Percentiles rank a stretch among this genome's conserved stretches.
Conservation (phyloP, 2,888 invertebrate species). For the Drosophila affinis region DNA sequence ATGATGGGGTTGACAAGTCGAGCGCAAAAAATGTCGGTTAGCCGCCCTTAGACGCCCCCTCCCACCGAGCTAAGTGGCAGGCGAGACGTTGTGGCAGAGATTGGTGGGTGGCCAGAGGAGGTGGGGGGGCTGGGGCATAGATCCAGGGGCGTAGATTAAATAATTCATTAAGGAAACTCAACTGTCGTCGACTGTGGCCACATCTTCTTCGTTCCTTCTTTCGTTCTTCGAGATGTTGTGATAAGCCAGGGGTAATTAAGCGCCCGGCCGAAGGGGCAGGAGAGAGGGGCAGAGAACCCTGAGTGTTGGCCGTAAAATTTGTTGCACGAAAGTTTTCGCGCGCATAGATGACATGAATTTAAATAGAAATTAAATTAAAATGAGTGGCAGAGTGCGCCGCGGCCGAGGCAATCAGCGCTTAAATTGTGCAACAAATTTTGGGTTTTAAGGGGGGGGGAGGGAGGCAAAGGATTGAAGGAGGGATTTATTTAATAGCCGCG, state of each 20-base stretch:
- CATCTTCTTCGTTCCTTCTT: constrained; percentile 38
- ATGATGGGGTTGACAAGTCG: constrained; percentile 71
- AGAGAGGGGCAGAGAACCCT: constrained; percentile 9
- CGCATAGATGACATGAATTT: constrained; percentile 74
- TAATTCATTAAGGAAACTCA: constrained; percentile 77
- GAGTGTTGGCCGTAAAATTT: constrained; percentile 65
- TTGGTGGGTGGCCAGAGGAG: no score
- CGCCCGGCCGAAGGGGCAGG: constrained; percentile 32
- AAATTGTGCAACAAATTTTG: constrained; percentile 73
- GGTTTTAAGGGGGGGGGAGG: constrained; percentile 15
- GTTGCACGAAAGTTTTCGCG: constrained; percentile 59
- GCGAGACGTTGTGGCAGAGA: background rate
- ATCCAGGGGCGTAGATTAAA: constrained; percentile 73
- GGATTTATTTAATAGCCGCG: constrained; percentile 70
- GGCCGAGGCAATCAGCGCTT: constrained; percentile 44
- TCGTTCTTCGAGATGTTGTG: constrained; percentile 70
- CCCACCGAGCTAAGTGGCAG: background rate
- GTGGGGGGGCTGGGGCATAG: constrained; percentile 16
- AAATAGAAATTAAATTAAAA: constrained; percentile 79
- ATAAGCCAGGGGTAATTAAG: constrained; percentile 78
- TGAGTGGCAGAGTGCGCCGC: constrained; percentile 49
- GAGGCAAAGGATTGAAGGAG: constrained; percentile 4
- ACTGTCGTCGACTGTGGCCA: constrained; percentile 24
- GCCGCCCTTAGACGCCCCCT: constrained; percentile 18
- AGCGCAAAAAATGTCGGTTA: constrained; percentile 70